Conservation (phyloP, 2,113 vertebrate species). For the Pteronura brasiliensis region DNA sequence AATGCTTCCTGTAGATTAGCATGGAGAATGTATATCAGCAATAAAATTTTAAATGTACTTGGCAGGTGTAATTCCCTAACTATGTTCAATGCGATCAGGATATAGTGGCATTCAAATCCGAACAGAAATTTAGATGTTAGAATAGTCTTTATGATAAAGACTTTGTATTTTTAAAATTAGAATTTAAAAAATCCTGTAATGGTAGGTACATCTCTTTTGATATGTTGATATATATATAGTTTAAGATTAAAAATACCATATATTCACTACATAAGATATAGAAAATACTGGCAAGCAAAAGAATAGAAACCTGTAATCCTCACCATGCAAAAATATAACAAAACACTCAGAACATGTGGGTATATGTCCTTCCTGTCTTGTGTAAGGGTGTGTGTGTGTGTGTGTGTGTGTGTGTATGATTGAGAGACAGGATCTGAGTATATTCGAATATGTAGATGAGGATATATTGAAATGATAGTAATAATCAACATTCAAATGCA, state of each 20-base stretch:
- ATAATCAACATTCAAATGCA: not conserved
- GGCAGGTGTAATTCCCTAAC: not conserved
- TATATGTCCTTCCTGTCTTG: not conserved
- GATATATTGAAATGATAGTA: not conserved
- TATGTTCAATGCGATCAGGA: not conserved
- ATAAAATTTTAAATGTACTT: not conserved
- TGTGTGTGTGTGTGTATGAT: not conserved
- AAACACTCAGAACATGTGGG: not conserved
- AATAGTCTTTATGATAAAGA: not conserved
- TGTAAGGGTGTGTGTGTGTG: not conserved
- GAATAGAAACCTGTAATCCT: not conserved
- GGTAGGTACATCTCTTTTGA: not conserved
- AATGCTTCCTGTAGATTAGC: slow-evolving; percentile 13
- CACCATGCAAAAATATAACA: not conserved
- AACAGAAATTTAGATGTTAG: not conserved
- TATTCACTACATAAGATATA: not conserved
- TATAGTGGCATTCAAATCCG: not conserved
- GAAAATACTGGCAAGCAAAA: not conserved
- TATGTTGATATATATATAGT: not conserved
- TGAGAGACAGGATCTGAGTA: not conserved
- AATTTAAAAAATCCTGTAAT: not conserved
- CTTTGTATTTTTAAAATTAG: not conserved
- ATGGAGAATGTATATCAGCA: not conserved
- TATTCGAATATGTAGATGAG: not conserved
- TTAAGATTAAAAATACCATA: not conserved